Evolutionary conservation across 2,113 vertebrate genomes (phyloP).

Genomic region (Macroglossus sobrinus): DNA sequence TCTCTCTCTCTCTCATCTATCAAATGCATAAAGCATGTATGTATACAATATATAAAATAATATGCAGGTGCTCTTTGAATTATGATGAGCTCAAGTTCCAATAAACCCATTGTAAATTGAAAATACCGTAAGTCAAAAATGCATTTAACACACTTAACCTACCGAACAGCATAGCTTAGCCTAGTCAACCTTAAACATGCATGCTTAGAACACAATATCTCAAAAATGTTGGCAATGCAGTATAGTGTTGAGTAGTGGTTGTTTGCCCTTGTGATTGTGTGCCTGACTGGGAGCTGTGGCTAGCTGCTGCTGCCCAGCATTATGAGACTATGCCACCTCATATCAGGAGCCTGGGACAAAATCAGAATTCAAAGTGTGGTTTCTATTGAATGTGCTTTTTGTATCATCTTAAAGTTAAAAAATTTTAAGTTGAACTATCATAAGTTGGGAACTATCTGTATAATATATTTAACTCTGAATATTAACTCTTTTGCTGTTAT

Average conservation of each 20-base stretch:
- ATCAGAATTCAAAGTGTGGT: background rate
- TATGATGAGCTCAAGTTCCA: background rate
- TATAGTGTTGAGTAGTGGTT: background rate
- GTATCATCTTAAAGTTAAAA: background rate
- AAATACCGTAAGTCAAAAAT: background rate
- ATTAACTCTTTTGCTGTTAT: background rate
- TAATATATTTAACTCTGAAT: background rate
- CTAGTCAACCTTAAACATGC: background rate
- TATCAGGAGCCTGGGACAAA: background rate
- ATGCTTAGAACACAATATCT: background rate
- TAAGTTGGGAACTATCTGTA: background rate
- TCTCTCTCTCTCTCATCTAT: background rate
- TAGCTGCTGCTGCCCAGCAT: background rate
- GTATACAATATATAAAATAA: background rate
- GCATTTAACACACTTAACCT: background rate
- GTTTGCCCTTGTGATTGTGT: background rate
- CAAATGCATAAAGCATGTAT: background rate
- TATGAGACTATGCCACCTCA: background rate
- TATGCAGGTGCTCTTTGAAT: background rate
- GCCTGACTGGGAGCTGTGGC: background rate
- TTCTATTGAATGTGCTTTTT: background rate
- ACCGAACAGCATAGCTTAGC: background rate
- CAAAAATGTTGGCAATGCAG: background rate
- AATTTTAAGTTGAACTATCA: background rate
- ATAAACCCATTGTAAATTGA: background rate